Percentiles rank a stretch among this genome's conserved stretches.
Evolutionary conservation across 2,113 vertebrate species (phyloP).

Genomic region (zebrafish (Danio rerio)): GRCz12tu NC_133189.1:7653501-7654000

Average conservation of each 20-base stretch:
- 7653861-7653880: too few species aligned
- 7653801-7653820: neutral
- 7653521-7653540: neutral
- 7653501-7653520: too few species aligned
- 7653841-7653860: too few species aligned
- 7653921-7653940: too few species aligned
- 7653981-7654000: too few species aligned
- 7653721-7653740: constrained; percentile 40
- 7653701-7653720: neutral
- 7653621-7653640: constrained; percentile 10
- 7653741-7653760: neutral
- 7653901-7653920: too few species aligned
- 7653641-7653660: neutral
- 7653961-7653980: too few species aligned
- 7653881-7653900: too few species aligned
- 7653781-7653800: constrained; percentile 10
- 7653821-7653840: too few species aligned
- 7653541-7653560: neutral
- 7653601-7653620: neutral
- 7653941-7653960: too few species aligned
- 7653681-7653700: neutral
- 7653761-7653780: neutral
- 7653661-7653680: constrained; percentile 21
- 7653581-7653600: neutral
- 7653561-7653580: neutral